Base-by-base conservation (phyloP, 2,113 vertebrate genomes). In the Oreochromis aureus region DNA sequence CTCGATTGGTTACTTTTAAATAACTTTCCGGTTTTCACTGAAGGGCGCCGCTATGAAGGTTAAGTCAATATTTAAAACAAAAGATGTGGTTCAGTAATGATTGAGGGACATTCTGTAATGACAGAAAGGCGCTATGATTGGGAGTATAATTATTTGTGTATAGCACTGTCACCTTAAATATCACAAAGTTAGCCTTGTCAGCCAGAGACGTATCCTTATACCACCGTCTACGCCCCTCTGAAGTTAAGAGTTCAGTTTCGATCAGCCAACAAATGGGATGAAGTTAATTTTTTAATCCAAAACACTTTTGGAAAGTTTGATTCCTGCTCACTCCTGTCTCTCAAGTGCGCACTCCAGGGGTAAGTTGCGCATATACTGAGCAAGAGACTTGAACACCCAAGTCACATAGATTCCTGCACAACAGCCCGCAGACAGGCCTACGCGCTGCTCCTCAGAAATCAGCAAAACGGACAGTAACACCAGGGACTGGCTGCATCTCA, bases 11-110 rank as follows among this genome's bases (percentile, higher is more conserved):
- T 51, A 78, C 44, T 32, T 78, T 51, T 30, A 51, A 32, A 51
- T 51, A 78, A 78, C 44, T 12, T 48, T 78, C 24, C 6, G 6
- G 48, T 78, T 24, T 32, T 78, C 71, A 51, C 24, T 32, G 24
- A 24, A 32, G 51, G 71, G 44, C 44, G 51, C 80, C 41, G n/a
- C 91, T 91, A 89, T 90, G 83, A 94, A 94, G 58, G 90, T 92
- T 94, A 92, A 92, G 95, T 93, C 93, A 92, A 95, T 95, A 93
- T 91, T 94, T 92, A 92, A 94, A 91, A 91, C 89, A 83, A 79
- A 84, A 69, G 85, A 89, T 85, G 76, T 83, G 79, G 66, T 88
- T 87, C 87, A 71, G 83, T 93, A 93, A 94, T 90, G 87, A 92
- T 85, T 82, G 88, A 89, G 86, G 92, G 87, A 88, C 66, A 79